Conservation (phyloP, 2,888 invertebrate genomes). For the Acheta domesticus region DNA sequence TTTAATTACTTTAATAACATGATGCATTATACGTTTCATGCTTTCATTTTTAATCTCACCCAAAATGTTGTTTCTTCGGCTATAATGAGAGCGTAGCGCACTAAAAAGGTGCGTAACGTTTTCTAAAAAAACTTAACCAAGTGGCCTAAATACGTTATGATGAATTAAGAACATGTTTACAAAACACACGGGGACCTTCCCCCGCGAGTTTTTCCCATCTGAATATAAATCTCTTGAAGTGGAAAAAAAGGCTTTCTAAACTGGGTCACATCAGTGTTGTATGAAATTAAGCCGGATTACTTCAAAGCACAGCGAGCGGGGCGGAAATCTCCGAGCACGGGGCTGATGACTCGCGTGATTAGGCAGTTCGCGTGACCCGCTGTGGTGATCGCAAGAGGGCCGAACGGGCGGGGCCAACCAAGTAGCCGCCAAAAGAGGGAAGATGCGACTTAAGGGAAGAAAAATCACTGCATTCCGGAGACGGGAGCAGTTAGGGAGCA, state of each 20-base stretch:
- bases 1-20: slow-evolving; percentile 18
- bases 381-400: too few species aligned
- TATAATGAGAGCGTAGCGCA: not conserved
- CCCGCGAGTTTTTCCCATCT: not conserved
- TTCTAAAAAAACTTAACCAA: slow-evolving; percentile 1
- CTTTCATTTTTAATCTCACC: not conserved
- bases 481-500: too few species aligned
- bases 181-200: not conserved
- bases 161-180: slow-evolving; percentile 18
- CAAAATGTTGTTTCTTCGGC: not conserved
- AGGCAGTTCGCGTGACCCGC: not conserved
- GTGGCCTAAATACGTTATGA: slow-evolving; percentile 10
- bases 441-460: too few species aligned
- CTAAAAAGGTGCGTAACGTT: slow-evolving; percentile 6
- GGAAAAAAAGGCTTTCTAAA: not conserved
- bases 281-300: slow-evolving; percentile 18
- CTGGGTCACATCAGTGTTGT: not conserved
- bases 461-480: too few species aligned
- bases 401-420: too few species aligned
- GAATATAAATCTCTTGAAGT: not conserved
- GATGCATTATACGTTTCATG: slow-evolving; percentile 11
- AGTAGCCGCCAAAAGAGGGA: too few species aligned
- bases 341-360: not conserved
- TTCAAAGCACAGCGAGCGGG: not conserved
- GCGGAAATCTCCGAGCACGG: not conserved